Conservation (phyloP, 1,140 invertebrate species). For the Cheumatopsyche charites region DNA sequence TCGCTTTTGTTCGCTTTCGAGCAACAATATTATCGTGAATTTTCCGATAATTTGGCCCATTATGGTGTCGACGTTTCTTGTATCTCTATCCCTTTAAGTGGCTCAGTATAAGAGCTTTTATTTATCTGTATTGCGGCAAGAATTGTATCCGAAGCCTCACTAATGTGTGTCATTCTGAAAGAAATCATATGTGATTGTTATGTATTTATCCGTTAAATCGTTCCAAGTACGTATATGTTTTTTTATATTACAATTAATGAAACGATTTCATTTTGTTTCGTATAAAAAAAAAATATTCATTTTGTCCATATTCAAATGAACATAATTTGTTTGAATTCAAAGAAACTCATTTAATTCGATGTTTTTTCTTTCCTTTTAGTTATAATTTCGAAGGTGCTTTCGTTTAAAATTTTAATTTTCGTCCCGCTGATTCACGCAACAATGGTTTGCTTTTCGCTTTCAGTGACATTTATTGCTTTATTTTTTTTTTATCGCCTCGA, state of each 20-base stretch:
- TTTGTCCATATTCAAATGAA: no score
- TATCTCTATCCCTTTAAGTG: background rate
- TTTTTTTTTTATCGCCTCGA: slow-evolving; percentile 7
- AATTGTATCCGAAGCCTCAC: no score
- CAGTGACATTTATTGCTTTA: slow-evolving; percentile 13
- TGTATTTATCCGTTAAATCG: no score
- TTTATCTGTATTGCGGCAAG: slow-evolving; percentile 7
- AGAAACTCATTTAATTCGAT: background rate
- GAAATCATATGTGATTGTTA: no score
- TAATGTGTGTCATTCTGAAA: no score
- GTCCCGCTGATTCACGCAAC: background rate
- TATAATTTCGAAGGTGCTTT: background rate
- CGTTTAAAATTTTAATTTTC: slow-evolving; percentile 9
- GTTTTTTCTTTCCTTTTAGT: background rate
- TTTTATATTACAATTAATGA: background rate
- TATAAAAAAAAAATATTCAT: no score
- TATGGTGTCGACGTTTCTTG: background rate
- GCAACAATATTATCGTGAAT: background rate
- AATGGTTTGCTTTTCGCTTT: slow-evolving; percentile 11
- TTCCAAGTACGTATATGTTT: background rate
- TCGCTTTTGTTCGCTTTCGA: background rate
- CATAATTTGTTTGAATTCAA: no score
- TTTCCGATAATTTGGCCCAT: slow-evolving; percentile 18
- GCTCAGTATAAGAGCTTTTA: background rate
- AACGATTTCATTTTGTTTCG: background rate